Base-by-base conservation (phyloP, 2,888 invertebrate genomes). In the Pharmacophagus antenor region DNA sequence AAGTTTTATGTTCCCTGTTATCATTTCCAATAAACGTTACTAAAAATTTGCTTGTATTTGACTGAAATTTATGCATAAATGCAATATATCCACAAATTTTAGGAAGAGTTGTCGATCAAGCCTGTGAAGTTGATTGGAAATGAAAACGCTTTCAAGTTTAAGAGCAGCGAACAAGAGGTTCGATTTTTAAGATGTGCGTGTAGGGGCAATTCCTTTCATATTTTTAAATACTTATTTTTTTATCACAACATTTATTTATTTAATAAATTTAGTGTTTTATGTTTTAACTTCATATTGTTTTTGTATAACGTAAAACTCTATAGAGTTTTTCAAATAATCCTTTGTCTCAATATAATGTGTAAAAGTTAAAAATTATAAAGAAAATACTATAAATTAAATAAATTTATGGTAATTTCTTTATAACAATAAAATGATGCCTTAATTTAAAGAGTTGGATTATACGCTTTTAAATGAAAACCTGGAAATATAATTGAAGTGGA, bases 111-210 rank as follows among this genome's bases (percentile, higher is more conserved):
- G 62, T 52, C 62, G 46, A 67, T 63, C 63, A 62, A 54, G 62
- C 53, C 63, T 64, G 64, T 72, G 68, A 73, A 66, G 71, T 72
- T 78, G 72, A 81, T 80, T 73, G 70, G 68, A 66, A 73, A 72
- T 70, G 76, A 80, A 76, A 71, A 72, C 62, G 71, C 79, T 77
- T 74, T 78, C 73, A 76, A 68, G 58, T 60, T 46, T 47, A 51
- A 44, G 44, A 25, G 37, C 51, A 18, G 23, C 8, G 18, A 56
- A 62, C 20, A 62, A 53, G 62, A 56, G 49, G 47, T 49, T 31
- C 55, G 73, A 70, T 57, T 71, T 31, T 15, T 31, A 12, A 31
- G 31, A 66, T 63, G 70, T 52, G 49, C 15, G 49, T 8, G 21
- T 52, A 15, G 20, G 15, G 21, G 2, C 23, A n/a, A 48, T 22